Evolutionary conservation across 2,113 vertebrate genomes (phyloP).

Genomic region (Muscicapa adusta): DNA sequence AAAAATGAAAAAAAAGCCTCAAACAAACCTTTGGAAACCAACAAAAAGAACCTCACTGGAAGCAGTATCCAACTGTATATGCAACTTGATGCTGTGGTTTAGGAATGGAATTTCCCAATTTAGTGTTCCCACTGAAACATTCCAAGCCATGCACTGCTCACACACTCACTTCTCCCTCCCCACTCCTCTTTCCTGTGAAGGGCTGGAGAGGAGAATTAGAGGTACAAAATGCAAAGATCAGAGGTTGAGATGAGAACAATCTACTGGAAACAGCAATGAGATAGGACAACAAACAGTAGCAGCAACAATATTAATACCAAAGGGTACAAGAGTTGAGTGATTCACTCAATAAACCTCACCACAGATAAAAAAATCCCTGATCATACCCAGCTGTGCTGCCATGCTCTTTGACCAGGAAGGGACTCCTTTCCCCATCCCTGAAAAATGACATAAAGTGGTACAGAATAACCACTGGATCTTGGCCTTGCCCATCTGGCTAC

Average conservation of each 20-base stretch:
- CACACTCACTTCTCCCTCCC: no score
- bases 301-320: no score
- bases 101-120: not conserved
- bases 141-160: not conserved
- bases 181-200: not conserved
- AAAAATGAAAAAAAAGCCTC: not conserved
- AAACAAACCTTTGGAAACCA: not conserved
- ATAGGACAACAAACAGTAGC: not conserved
- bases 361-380: not conserved
- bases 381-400: accelerated
- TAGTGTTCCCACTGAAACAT: not conserved
- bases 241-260: not conserved
- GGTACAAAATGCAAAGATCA: not conserved
- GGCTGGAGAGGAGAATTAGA: not conserved
- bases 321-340: no score
- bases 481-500: not conserved
- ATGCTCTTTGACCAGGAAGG: not conserved
- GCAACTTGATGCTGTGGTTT: not conserved
- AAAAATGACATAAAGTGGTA: not conserved
- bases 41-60: not conserved
- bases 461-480: not conserved
- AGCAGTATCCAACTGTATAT: not conserved
- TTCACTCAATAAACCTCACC: no score
- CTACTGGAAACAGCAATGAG: not conserved
- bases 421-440: not conserved